Conservation (phyloP, 1,140 invertebrate genomes). For the Diachasmimorpha longicaudata region DNA sequence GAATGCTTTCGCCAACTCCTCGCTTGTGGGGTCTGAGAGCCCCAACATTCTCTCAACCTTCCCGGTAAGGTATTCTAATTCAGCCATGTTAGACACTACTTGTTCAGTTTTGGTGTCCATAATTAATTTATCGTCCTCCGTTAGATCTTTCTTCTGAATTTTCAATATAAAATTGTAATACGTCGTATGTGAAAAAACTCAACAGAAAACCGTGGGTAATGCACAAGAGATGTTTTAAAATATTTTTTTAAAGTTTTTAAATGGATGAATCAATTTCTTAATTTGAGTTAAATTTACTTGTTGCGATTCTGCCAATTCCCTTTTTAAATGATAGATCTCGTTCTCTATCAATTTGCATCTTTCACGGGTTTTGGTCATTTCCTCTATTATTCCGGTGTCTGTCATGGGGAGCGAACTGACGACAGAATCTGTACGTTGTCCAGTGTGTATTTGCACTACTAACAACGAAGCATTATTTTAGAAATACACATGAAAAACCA, state of each 20-base stretch:
- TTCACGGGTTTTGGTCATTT: slow-evolving; percentile 40
- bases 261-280: too few relatives aligned
- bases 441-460: not conserved
- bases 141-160: slow-evolving; percentile 52
- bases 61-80: slow-evolving; percentile 52
- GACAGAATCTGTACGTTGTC: slow-evolving; percentile 26
- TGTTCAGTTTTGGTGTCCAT: slow-evolving; percentile 45
- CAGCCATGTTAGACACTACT: slow-evolving; percentile 45
- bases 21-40: slow-evolving; percentile 41
- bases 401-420: slow-evolving; percentile 38
- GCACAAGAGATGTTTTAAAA: slow-evolving; percentile 22
- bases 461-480: not conserved
- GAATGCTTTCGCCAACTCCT: slow-evolving; percentile 42
- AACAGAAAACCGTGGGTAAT: not conserved
- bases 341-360: slow-evolving; percentile 34
- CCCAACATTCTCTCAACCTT: slow-evolving; percentile 48
- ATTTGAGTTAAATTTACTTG: too few relatives aligned
- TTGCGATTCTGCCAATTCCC: slow-evolving; percentile 33
- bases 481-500: not conserved
- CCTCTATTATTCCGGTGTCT: slow-evolving; percentile 35
- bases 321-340: slow-evolving; percentile 42
- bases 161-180: too few relatives aligned
- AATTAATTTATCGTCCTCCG: slow-evolving; percentile 44
- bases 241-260: too few relatives aligned
- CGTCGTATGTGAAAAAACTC: too few relatives aligned